These are phyloP conservation scores for Oligia strigilis DNA, from an alignment of 2,888 invertebrate genomes.

Conservation along the genomic window DNA sequence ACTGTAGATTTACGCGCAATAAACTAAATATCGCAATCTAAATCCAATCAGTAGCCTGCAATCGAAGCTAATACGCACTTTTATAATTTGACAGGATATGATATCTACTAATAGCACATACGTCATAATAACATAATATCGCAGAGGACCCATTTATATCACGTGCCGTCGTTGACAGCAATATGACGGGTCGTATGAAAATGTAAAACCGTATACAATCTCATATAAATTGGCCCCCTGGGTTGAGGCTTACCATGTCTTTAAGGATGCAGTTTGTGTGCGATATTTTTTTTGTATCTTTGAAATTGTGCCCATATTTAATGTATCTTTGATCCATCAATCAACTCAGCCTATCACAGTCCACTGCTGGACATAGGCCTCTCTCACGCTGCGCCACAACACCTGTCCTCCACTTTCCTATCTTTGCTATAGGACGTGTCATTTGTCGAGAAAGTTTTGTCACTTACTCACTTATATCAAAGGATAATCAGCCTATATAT, in stretches of 20 bases:
- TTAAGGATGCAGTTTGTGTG: too few relatives aligned
- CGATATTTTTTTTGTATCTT: neutral
- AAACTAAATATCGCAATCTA: conserved; percentile 2
- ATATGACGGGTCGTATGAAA: neutral
- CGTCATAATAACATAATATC: conserved; percentile 22
- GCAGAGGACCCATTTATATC: conserved; percentile 31
- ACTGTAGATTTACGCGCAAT: neutral
- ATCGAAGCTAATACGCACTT: conserved; percentile 30
- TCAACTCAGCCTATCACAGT: neutral
- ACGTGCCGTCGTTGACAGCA: conserved; percentile 21
- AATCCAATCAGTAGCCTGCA: conserved; percentile 9
- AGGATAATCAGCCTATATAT: neutral
- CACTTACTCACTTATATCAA: neutral
- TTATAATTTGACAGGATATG: conserved; percentile 22
- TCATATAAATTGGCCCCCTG: neutral
- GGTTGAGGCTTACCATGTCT: neutral
- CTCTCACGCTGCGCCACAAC: neutral
- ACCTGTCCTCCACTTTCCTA: too few relatives aligned
- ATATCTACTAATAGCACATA: neutral
- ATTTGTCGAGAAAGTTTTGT: neutral
- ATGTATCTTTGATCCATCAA: neutral
- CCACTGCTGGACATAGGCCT: neutral
- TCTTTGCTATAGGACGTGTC: neutral
- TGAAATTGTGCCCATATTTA: neutral
- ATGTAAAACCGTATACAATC: conserved; percentile 13